Conservation (phyloP, 2,113 vertebrate genomes). For the Prinia subflava region DNA sequence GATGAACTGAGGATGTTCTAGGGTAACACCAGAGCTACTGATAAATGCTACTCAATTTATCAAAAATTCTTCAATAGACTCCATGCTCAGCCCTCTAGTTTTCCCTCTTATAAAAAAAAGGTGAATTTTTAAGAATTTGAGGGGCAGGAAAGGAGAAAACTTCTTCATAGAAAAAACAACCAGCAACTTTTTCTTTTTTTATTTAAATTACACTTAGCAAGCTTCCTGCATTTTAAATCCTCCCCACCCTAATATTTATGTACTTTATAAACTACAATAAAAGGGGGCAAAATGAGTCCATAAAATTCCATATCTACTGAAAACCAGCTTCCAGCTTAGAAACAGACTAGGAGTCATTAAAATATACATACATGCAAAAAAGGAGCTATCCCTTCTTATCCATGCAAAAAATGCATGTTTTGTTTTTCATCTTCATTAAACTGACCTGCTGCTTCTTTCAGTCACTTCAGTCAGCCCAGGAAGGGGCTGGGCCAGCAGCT, state of each 20-base stretch:
- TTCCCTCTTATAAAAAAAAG: background rate
- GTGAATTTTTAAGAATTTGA: background rate
- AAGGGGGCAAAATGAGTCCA: background rate
- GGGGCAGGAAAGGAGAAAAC: background rate
- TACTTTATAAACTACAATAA: background rate
- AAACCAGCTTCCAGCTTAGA: background rate
- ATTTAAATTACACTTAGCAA: background rate
- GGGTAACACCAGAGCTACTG: background rate
- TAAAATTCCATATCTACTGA: background rate
- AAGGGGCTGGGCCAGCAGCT: background rate
- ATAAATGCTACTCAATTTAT: background rate
- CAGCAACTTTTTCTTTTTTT: background rate
- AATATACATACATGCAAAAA: background rate
- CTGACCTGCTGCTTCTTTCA: background rate
- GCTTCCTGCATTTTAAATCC: background rate
- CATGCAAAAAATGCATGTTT: background rate
- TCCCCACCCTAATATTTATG: background rate
- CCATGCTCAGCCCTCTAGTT: background rate
- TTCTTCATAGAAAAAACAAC: background rate
- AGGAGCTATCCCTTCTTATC: background rate
- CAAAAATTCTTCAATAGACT: background rate
- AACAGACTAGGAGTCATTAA: background rate
- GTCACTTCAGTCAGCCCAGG: fast-evolving
- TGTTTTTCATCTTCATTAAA: background rate
- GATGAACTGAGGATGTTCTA: background rate